Evolutionary conservation across 2,888 invertebrate species (phyloP).

Genomic region (Parnassius mnemosyne): DNA sequence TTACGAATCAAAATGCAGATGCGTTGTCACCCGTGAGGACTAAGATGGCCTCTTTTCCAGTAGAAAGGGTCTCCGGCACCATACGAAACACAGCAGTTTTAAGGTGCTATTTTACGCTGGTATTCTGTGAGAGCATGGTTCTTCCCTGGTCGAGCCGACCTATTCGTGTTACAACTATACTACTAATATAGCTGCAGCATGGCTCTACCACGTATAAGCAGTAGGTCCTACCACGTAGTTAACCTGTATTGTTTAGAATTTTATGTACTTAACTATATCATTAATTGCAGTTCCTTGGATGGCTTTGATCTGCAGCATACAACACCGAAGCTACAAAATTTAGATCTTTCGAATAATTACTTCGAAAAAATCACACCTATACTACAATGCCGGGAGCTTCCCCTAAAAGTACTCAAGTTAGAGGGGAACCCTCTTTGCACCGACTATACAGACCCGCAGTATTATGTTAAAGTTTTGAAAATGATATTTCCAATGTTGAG

Average conservation of each 20-base stretch:
- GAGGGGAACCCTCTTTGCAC: slow-evolving; percentile 87
- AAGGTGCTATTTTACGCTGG: too few species aligned
- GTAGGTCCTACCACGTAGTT: too few species aligned
- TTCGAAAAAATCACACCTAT: slow-evolving; percentile 43
- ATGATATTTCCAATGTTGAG: slow-evolving; percentile 74
- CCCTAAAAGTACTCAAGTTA: slow-evolving; percentile 76
- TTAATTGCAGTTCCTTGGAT: slow-evolving; percentile 48
- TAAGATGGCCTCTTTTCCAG: too few species aligned
- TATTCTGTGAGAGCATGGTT: too few species aligned
- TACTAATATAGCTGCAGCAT: too few species aligned
- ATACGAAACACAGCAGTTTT: too few species aligned
- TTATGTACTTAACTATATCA: neutral
- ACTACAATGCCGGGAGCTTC: slow-evolving; percentile 53
- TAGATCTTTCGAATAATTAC: slow-evolving; percentile 59
- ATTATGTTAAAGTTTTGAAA: slow-evolving; percentile 80
- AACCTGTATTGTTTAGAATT: neutral
- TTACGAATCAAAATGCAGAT: too few species aligned
- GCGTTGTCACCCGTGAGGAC: too few species aligned
- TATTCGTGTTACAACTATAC: too few species aligned
- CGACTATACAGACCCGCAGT: slow-evolving; percentile 78
- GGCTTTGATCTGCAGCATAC: slow-evolving; percentile 47
- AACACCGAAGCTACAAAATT: slow-evolving; percentile 47
- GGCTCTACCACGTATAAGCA: too few species aligned
- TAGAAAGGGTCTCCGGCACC: too few species aligned
- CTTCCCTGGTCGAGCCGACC: too few species aligned